A percentile compares a stretch with the other conserved stretches of the same genome.
phyloP scores from a whole-genome alignment of 53 echinoderm and acorn worm species.

The Patiria pectinifera region DNA sequence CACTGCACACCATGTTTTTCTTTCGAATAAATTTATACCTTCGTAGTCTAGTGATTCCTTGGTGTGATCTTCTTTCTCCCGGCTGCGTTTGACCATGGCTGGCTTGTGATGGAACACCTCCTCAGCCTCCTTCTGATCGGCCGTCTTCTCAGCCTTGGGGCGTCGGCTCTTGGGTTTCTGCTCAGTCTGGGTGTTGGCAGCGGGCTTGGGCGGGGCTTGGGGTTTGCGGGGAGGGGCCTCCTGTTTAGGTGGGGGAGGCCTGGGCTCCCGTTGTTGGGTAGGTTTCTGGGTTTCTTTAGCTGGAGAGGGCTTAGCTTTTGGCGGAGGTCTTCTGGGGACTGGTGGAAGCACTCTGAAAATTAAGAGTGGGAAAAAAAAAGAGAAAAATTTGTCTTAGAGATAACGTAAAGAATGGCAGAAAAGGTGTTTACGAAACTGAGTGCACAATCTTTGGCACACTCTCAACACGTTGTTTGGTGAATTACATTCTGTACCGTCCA shows the following conservation, averaged over 20 bases:
- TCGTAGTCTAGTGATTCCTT: constrained; percentile 71
- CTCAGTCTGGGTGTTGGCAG: neutral
- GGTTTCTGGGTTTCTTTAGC: constrained; percentile 49
- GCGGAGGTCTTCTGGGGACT: constrained; percentile 41
- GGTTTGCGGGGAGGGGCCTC: constrained; percentile 29
- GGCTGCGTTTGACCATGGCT: constrained; percentile 90
- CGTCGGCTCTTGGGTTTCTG: constrained; percentile 59
- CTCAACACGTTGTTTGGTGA: no score
- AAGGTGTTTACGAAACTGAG: no score
- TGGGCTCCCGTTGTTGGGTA: constrained; percentile 42
- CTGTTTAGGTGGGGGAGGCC: constrained; percentile 50
- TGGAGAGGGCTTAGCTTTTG: constrained; percentile 54
- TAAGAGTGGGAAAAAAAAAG: neutral
- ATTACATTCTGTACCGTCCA: no score
- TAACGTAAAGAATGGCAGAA: no score
- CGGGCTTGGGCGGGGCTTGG: constrained; percentile 47
- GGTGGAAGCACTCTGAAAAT: constrained; percentile 62
- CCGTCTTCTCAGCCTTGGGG: constrained; percentile 80
- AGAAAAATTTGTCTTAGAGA: neutral
- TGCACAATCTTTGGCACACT: no score
- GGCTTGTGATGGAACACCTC: constrained; percentile 90
- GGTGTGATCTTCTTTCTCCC: constrained; percentile 79
- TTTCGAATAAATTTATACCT: neutral
- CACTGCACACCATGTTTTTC: no score
- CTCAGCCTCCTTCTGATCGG: constrained; percentile 92